Conservation (phyloP, 2,888 invertebrate species). For the Penaeus monodon region DNA sequence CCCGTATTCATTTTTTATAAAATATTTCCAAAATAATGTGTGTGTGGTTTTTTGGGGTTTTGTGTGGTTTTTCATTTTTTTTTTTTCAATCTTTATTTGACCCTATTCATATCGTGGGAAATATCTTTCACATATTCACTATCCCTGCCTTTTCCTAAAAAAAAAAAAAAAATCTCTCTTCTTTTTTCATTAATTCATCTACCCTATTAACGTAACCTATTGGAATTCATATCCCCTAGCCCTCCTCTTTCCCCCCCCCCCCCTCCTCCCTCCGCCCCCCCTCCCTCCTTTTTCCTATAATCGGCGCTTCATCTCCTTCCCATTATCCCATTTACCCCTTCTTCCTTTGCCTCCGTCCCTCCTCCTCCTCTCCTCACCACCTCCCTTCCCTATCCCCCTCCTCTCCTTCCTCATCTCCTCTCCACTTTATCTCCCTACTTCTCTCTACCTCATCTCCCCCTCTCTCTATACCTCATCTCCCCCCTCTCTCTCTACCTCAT, state of each 20-base stretch:
- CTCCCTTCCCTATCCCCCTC: not conserved
- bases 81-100: not conserved
- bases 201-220: too few species aligned
- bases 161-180: too few species aligned
- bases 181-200: not conserved
- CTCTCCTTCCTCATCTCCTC: not conserved
- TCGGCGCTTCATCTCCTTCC: not conserved
- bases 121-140: not conserved
- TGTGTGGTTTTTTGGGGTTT: too few species aligned
- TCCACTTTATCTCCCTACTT: not conserved
- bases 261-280: not conserved
- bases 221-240: not conserved
- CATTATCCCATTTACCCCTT: not conserved
- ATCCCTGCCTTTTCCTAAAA: not conserved
- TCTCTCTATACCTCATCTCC: fast-evolving
- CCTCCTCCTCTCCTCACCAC: not conserved
- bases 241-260: not conserved
- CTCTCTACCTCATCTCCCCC: too few species aligned
- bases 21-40: too few species aligned
- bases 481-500: not conserved
- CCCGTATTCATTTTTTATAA: not conserved
- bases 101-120: not conserved
- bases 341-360: not conserved
- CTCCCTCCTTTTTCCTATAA: not conserved
- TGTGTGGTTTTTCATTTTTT: too few species aligned